phyloP scores from a whole-genome alignment of 1,140 invertebrate species.

The Sarcophaga peregrina region DNA sequence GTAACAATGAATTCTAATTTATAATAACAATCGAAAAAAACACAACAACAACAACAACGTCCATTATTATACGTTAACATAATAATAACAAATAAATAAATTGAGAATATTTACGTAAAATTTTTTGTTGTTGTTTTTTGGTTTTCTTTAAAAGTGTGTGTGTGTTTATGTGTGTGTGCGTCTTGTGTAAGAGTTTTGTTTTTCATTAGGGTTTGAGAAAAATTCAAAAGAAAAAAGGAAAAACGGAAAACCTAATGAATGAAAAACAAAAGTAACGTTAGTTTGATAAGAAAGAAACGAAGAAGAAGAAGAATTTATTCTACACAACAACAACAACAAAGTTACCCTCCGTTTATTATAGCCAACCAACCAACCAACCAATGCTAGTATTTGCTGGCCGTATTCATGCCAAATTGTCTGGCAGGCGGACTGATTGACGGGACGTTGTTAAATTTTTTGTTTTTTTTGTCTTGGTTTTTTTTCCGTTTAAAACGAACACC shows the following conservation, averaged over 20 bases:
- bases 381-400: neutral
- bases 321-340: neutral
- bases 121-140: neutral
- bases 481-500: neutral
- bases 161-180: too few relatives aligned
- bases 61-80: neutral
- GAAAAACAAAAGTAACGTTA: neutral
- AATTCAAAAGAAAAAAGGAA: neutral
- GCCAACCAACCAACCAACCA: too few relatives aligned
- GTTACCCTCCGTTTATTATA: too few relatives aligned
- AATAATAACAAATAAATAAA: neutral
- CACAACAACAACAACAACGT: conserved; percentile 7
- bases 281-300: neutral
- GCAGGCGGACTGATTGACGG: neutral
- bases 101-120: neutral
- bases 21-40: conserved; percentile 15
- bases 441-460: neutral
- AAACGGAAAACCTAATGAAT: neutral
- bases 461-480: neutral
- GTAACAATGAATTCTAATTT: neutral
- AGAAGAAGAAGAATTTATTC: neutral
- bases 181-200: too few relatives aligned
- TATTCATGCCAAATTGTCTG: conserved; percentile 24
- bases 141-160: too few relatives aligned
- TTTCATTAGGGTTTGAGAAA: neutral